phyloP scores from a whole-genome alignment of 2,888 invertebrate species.

The Poecilus cupreus region DNA sequence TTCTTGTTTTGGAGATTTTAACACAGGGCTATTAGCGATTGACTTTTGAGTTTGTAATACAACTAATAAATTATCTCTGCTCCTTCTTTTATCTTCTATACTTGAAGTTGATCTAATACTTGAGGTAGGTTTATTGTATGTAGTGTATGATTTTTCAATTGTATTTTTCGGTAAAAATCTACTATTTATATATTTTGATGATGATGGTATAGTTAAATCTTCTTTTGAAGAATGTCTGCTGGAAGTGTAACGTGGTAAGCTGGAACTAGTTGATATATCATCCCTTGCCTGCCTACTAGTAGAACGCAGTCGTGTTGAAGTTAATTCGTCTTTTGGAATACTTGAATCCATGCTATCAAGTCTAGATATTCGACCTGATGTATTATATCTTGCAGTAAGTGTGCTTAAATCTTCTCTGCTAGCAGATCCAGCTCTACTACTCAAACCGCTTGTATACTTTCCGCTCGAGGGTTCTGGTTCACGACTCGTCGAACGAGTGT shows the following conservation, averaged over 20 bases:
- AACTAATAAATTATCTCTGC: constrained; percentile 69
- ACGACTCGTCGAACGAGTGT: constrained; percentile 68
- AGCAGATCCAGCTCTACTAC: constrained; percentile 62
- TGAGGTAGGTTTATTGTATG: constrained; percentile 69
- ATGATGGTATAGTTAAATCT: constrained; percentile 66
- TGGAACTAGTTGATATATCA: constrained; percentile 45
- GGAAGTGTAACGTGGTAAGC: constrained; percentile 54
- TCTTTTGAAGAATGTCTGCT: constrained; percentile 67
- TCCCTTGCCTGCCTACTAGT: constrained; percentile 66
- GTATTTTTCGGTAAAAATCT: constrained; percentile 72
- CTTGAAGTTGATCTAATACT: constrained; percentile 66
- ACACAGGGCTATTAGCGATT: constrained; percentile 33
- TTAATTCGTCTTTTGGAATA: constrained; percentile 69
- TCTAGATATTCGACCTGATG: constrained; percentile 32
- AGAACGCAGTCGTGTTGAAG: constrained; percentile 72
- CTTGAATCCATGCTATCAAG: constrained; percentile 64
- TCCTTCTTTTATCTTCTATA: constrained; percentile 69
- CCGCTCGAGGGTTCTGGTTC: constrained; percentile 68
- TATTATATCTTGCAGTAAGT: constrained; percentile 42
- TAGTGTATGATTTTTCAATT: constrained; percentile 71
- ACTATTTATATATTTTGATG: constrained; percentile 71
- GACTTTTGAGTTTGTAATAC: constrained; percentile 69
- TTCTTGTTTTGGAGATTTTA: constrained; percentile 5
- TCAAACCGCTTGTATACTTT: constrained; percentile 60
- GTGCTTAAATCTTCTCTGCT: constrained; percentile 53